Percentiles rank a stretch among this genome's conserved stretches.
These are phyloP conservation scores for Euphydryas editha DNA, from an alignment of 2,888 invertebrate species.

Conservation along the genomic window DNA sequence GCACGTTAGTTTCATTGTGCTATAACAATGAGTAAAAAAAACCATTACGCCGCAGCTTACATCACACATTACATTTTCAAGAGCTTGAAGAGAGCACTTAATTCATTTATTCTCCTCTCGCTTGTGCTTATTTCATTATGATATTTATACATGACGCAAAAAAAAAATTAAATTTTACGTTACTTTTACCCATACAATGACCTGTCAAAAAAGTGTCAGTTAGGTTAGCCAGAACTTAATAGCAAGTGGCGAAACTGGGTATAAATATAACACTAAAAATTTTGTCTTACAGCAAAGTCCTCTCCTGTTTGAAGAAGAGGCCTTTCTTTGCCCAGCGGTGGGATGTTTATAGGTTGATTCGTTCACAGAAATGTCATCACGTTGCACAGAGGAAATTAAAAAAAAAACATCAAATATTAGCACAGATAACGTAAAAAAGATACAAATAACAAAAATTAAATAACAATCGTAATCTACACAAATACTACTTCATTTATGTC, in stretches of 20 bases:
- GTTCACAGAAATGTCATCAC: too few species aligned
- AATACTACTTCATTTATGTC: conserved; percentile 15
- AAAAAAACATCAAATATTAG: neutral
- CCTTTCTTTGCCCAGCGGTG: too few species aligned
- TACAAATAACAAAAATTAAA: too few species aligned
- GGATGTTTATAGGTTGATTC: too few species aligned
- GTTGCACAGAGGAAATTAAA: too few species aligned
- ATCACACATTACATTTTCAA: neutral
- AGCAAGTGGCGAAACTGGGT: too few species aligned
- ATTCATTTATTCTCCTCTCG: neutral
- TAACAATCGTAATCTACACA: too few species aligned
- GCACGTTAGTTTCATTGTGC: neutral
- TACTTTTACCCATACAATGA: neutral
- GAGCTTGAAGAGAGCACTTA: neutral
- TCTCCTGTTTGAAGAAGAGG: too few species aligned
- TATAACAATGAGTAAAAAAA: neutral
- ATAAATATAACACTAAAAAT: too few species aligned
- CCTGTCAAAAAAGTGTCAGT: too few species aligned
- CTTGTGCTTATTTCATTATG: neutral
- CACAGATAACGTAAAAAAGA: neutral
- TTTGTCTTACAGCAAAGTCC: too few species aligned
- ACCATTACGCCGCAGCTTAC: neutral
- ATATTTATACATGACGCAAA: neutral
- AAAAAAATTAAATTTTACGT: neutral
- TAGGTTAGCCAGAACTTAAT: too few species aligned